phyloP scores from a whole-genome alignment of 2,113 vertebrate genomes.

The Nanger granti region DNA sequence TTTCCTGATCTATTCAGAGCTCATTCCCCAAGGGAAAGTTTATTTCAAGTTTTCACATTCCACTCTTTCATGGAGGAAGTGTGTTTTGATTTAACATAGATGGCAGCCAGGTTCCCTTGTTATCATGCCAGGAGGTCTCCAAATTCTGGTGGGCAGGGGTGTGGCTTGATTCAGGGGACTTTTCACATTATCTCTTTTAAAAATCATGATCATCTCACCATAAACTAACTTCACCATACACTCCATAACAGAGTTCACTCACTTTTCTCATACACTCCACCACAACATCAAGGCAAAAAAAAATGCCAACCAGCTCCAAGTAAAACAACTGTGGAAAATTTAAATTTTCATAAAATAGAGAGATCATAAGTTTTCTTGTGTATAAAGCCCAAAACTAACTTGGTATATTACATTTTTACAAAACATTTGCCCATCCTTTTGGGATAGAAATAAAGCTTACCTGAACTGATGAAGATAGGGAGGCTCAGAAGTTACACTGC shows the following conservation, averaged over 20 bases:
- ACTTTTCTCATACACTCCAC: background rate
- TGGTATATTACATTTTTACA: background rate
- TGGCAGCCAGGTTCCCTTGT: background rate
- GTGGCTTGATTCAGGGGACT: background rate
- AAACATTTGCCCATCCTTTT: background rate
- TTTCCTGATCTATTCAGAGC: background rate
- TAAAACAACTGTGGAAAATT: background rate
- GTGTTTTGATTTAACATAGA: slow-evolving; percentile 4
- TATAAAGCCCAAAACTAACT: background rate
- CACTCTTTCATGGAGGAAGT: background rate
- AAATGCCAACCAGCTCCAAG: background rate
- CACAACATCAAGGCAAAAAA: background rate
- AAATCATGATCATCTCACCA: background rate
- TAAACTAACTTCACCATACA: background rate
- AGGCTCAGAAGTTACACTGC: background rate
- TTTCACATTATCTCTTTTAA: background rate
- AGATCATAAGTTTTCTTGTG: background rate
- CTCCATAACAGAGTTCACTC: background rate
- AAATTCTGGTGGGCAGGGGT: background rate
- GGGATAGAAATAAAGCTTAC: background rate
- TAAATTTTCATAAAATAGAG: background rate
- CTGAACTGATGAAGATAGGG: background rate
- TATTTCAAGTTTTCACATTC: background rate
- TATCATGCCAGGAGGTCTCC: background rate
- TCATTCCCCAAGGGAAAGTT: slow-evolving; percentile 26